These are phyloP conservation scores for Tholera decimalis DNA, from an alignment of 2,888 invertebrate species.

Conservation along the genomic window DNA sequence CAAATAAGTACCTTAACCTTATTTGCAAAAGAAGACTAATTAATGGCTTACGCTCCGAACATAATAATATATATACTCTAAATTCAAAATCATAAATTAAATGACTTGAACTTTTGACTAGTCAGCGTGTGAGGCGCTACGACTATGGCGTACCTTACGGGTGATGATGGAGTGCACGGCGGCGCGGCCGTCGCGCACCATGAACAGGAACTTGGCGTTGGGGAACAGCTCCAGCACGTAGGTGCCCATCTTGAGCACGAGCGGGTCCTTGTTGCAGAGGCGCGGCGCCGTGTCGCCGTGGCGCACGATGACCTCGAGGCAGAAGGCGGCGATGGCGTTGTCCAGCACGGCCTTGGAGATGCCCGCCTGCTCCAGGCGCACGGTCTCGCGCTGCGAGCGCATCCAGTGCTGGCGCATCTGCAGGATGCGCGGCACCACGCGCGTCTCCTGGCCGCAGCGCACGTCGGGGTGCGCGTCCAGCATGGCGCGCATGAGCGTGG, in stretches of 20 bases:
- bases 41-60: too few relatives aligned
- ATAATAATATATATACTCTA: too few relatives aligned
- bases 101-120: too few relatives aligned
- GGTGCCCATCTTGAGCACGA: constrained; percentile 98
- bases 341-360: constrained; percentile 98
- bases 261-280: constrained; percentile 99
- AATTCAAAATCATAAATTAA: too few relatives aligned
- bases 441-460: constrained; percentile 99
- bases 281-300: constrained; percentile 99
- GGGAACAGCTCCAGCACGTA: constrained; percentile 98
- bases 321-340: constrained; percentile 99
- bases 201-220: constrained; percentile 99
- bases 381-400: constrained; percentile 97
- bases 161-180: constrained; percentile 99
- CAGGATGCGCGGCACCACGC: constrained; percentile 98
- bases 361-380: constrained; percentile 98
- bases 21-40: too few relatives aligned
- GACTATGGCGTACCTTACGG: constrained; percentile 93
- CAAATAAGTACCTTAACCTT: too few relatives aligned
- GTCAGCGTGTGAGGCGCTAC: too few relatives aligned
- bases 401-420: constrained; percentile 99
- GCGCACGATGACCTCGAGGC: constrained; percentile 98
- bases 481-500: constrained; percentile 99
- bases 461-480: constrained; percentile 99
- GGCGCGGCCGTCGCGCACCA: constrained; percentile 99